These are phyloP conservation scores for Meda fulgida DNA, from an alignment of 2,797 vertebrate genomes.

Conservation along the genomic window DNA sequence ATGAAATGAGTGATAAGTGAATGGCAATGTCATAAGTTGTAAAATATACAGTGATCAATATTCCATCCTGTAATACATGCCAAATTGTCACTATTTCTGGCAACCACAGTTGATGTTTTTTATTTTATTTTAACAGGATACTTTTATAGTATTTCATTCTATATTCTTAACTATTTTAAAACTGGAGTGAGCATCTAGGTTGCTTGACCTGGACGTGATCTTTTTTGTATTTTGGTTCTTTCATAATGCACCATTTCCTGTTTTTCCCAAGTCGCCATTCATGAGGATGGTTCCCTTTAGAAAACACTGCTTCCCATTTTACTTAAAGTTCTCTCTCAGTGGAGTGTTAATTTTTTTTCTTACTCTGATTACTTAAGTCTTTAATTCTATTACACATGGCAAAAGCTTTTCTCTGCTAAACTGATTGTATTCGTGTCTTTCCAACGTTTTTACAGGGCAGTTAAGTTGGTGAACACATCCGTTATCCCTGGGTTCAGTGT, in stretches of 20 bases:
- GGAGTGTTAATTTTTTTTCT: neutral
- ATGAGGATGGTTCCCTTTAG: neutral
- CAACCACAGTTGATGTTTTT: neutral
- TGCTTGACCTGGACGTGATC: conserved; percentile 10
- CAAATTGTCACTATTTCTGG: neutral
- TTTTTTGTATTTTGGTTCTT: conserved; percentile 29
- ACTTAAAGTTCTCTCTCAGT: neutral
- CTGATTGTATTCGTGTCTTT: conserved; percentile 2
- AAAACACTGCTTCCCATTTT: conserved; percentile 7
- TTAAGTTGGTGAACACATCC: conserved; percentile 18
- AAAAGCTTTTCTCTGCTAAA: neutral
- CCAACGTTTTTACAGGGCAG: conserved; percentile 57
- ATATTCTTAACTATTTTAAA: neutral
- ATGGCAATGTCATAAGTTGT: neutral
- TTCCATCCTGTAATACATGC: neutral
- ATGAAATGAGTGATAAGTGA: neutral
- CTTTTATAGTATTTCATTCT: neutral
- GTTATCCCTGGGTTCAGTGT: conserved; percentile 42
- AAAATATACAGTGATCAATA: neutral
- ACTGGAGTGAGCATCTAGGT: neutral
- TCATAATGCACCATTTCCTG: conserved; percentile 54
- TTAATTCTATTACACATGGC: neutral
- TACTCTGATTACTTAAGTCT: neutral
- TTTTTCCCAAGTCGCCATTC: conserved; percentile 40
- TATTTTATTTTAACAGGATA: neutral